Percentiles rank a stretch among this genome's conserved stretches.
Conservation (phyloP, 2,113 vertebrate species). For the Phyllostomus discolor region DNA sequence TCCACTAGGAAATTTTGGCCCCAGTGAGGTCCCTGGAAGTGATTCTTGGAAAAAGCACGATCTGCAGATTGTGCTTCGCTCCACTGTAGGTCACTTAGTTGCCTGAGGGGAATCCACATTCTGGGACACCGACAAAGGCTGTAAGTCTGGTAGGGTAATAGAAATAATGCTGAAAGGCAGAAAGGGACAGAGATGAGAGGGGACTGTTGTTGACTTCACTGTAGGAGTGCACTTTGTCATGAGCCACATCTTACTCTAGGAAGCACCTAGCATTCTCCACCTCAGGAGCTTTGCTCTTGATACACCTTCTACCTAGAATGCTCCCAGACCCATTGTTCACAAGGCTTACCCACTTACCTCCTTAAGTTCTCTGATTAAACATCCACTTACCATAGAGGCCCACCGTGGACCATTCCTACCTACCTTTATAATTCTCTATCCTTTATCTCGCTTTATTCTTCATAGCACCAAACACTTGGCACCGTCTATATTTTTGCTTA, state of each 20-base stretch:
- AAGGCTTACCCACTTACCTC: background rate
- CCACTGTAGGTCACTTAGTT: background rate
- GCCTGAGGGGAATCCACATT: background rate
- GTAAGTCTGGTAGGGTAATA: background rate
- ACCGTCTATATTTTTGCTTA: background rate
- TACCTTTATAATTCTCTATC: background rate
- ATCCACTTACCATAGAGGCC: background rate
- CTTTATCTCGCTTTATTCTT: background rate
- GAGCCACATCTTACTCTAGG: background rate
- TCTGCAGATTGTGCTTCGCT: background rate
- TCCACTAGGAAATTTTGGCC: background rate
- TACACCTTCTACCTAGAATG: background rate
- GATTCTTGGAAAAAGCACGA: background rate
- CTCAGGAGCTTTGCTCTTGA: background rate
- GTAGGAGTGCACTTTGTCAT: background rate
- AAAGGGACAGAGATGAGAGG: background rate
- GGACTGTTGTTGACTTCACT: background rate
- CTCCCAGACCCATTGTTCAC: background rate
- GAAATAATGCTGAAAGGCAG: background rate
- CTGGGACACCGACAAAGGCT: background rate
- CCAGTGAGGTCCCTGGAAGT: background rate
- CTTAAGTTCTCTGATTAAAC: background rate
- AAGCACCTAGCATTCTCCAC: background rate
- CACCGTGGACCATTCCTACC: background rate
- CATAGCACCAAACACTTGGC: background rate